A percentile compares a stretch with the other conserved stretches of the same genome.
Conservation (phyloP, 2,888 invertebrate species). For the Achlya flavicornis region DNA sequence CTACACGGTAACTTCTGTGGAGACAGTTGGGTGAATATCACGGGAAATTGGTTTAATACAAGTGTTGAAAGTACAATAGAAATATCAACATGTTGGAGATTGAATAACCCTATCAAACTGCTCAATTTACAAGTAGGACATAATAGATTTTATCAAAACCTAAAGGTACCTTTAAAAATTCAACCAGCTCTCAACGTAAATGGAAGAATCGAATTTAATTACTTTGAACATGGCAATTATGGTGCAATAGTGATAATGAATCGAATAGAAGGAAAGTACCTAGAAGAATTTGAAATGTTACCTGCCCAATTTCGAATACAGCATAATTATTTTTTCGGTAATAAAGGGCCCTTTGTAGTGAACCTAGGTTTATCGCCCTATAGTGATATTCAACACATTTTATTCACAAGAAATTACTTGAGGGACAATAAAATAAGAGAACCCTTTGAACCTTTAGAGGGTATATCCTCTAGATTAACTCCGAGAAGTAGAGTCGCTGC, state of each 20-base stretch:
- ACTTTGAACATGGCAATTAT: constrained; percentile 91
- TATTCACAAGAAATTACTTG: constrained; percentile 95
- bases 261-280: constrained; percentile 83
- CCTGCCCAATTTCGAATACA: constrained; percentile 89
- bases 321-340: constrained; percentile 95
- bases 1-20: constrained; percentile 97
- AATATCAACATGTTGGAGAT: constrained; percentile 92
- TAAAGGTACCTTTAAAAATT: constrained; percentile 89
- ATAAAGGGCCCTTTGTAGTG: constrained; percentile 94
- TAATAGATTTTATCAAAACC: constrained; percentile 91
- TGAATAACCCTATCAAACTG: constrained; percentile 77
- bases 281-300: constrained; percentile 91
- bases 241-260: constrained; percentile 95
- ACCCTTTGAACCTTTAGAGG: constrained; percentile 89
- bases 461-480: constrained; percentile 88
- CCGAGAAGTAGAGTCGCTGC: constrained; percentile 97
- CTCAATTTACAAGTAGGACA: constrained; percentile 91
- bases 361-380: constrained; percentile 95
- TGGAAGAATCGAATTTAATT: constrained; percentile 93
- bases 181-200: constrained; percentile 92
- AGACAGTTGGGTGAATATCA: constrained; percentile 93
- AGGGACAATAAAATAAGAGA: constrained; percentile 93
- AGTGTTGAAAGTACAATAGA: constrained; percentile 92
- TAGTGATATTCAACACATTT: constrained; percentile 90
- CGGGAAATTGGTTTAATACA: constrained; percentile 93